Percentiles rank a stretch among this genome's conserved stretches.
phyloP scores from a whole-genome alignment of 92 coral and sea anemone genomes.

The Heliopora coerulea region DNA sequence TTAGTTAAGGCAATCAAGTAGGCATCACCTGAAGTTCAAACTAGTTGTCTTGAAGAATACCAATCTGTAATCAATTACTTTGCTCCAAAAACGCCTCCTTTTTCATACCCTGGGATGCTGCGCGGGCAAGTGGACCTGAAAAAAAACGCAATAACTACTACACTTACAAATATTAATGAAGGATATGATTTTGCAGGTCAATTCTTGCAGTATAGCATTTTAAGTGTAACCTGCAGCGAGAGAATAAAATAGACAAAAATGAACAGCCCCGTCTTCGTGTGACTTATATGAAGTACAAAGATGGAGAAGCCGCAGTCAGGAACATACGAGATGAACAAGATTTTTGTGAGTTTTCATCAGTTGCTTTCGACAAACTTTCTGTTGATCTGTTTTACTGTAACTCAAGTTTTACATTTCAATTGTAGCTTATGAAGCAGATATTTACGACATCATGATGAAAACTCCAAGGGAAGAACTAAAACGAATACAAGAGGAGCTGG shows the following conservation, averaged over 20 bases:
- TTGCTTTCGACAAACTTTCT: too few relatives aligned
- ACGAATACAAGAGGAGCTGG: conserved; percentile 42
- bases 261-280: conserved; percentile 15
- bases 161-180: background rate
- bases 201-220: conserved; percentile 15
- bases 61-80: conserved; percentile 10
- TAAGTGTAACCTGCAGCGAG: background rate
- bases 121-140: background rate
- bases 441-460: conserved; percentile 40
- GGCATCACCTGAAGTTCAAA: conserved; percentile 7
- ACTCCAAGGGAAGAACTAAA: conserved; percentile 52
- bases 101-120: conserved; percentile 17
- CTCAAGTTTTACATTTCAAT: too few relatives aligned
- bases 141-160: background rate
- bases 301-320: conserved; percentile 8
- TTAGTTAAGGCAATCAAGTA: conserved; percentile 18
- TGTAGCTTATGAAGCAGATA: conserved; percentile 57
- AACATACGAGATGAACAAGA: background rate
- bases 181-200: background rate
- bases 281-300: conserved; percentile 8
- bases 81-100: conserved; percentile 10
- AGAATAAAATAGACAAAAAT: background rate
- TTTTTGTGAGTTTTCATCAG: conserved; percentile 5
- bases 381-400: too few relatives aligned
- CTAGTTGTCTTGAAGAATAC: conserved; percentile 16